phyloP scores from a whole-genome alignment of 1,140 invertebrate species.

The Tetragnatha versicolor region DNA sequence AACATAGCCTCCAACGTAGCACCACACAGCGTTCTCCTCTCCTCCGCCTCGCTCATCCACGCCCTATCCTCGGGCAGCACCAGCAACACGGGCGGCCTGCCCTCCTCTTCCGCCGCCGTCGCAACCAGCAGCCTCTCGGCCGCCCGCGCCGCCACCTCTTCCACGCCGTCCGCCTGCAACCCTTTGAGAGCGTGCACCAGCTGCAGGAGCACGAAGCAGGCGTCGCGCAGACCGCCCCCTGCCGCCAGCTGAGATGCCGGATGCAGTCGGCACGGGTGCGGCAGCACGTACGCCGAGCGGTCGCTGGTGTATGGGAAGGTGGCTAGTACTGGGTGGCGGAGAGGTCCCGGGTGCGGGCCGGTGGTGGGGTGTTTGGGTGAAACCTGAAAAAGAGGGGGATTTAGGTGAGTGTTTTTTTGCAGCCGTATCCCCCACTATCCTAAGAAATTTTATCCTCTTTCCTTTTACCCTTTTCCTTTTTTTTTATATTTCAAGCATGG shows the following conservation, averaged over 20 bases:
- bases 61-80: conserved; percentile 67
- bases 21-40: conserved; percentile 73
- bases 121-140: conserved; percentile 72
- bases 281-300: conserved; percentile 22
- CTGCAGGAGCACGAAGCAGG: conserved; percentile 65
- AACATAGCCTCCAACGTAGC: conserved; percentile 76
- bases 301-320: neutral
- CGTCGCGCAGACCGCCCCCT: conserved; percentile 65
- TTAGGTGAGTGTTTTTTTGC: too few species aligned
- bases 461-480: too few species aligned
- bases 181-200: conserved; percentile 80
- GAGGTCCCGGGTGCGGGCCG: conserved; percentile 61
- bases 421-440: too few species aligned
- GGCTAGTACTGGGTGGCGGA: conserved; percentile 60
- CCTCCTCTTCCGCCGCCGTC: conserved; percentile 66
- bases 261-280: neutral
- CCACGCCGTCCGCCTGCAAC: conserved; percentile 82
- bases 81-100: conserved; percentile 74
- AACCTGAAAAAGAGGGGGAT: conserved; percentile 10
- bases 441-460: too few species aligned
- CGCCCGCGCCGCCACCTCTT: conserved; percentile 75
- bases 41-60: neutral
- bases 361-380: neutral
- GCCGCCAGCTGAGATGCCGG: neutral
- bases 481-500: too few species aligned